Base-by-base conservation (phyloP, 2,113 vertebrate species). In the Apteryx owenii region DNA sequence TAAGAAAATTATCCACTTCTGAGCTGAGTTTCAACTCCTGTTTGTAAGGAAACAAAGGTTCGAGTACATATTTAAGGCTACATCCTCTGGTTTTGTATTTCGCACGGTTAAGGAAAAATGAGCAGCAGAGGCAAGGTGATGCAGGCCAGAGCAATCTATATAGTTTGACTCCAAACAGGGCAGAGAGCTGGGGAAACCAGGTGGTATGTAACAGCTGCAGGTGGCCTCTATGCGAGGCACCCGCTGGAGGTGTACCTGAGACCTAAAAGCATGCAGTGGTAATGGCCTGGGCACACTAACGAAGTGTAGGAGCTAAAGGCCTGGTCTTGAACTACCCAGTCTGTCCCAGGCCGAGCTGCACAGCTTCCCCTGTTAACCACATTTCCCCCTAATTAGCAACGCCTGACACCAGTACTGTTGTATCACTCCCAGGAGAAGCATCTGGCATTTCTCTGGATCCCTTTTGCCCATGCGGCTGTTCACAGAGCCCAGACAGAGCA, bases 241-340 rank as follows among this genome's bases (percentile, higher is more conserved):
- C 38, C 62, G 40, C 36, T 60, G 48, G 16, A 26, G 62, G 81
- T 50, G 25, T n/a, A 53, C 29, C 50, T 70, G 33, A 22, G 22
- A 58, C 61, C 40, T 44, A 53, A 44, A 29, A 56, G 8, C 51
- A 44, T 0, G 1, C 48, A 85, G 44, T 2, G 14, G 31, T n/a
- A 81, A 18, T 3, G 11, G 54, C 19, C 81, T 56, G 44, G 5
- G 2, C 51, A 51, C 0, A 0, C 4, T 7, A 66, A 79, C 44
- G 25, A 58, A 89, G 14, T 4, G 38, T 7, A 40, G 29, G 46
- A 80, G 54, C 23, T 22, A 64, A 79, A 33, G n/a, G 5, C 20
- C 38, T 50, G 13, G 38, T 54, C 68, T 36, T 3, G 0, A 64
- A 71, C 31, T 42, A 80, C 23, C 0, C 0, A 29, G 23, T 53